Evolutionary conservation across 2,888 invertebrate species (phyloP), one percentile per base, ranked within the genome.

Genomic region (Aricia artaxerxes): DNA sequence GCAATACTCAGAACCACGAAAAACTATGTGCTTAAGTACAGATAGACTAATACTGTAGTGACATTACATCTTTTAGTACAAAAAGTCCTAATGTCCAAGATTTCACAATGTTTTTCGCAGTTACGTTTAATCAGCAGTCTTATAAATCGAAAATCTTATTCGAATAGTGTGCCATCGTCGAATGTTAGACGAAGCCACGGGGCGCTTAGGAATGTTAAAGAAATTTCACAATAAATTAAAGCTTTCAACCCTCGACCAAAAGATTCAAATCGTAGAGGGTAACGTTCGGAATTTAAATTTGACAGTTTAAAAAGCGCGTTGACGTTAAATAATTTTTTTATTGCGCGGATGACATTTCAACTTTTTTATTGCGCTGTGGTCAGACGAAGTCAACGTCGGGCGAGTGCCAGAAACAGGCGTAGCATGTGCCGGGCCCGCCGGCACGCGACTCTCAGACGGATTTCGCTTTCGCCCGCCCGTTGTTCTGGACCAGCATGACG

Each of bases 401-500:
- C 83, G 86, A 83, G 82, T 86, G 87, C 90, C 91, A 90, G 86
- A 94, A 92, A 87, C 92, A 93, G 82, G 90, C 84, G 87, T 90
- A 91, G 87, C 93, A 93, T 80, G 88, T 86, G 86, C 88, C 89
- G 90, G 91, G 81, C 79, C 82, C 78, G 82, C 91, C 92, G 91
- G 93, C 90, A 90, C 91, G 85, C 85, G 86, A 86, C 84, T 86
- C 90, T 94, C 94, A 94, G 87, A 94, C 94, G 57, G 94, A 94
- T 84, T 92, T 92, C 49, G 91, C 94, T 85, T 94, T 94, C 82
- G 90, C 91, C 84, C 80, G 87, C 86, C 84, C 91, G 88, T 85
- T 84, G 85, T 85, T 90, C 88, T 95, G 95, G 89, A 96, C 94
- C 82, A 96, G 93, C 91, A 96, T 92, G 83, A 96, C 95, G 84